phyloP scores from a whole-genome alignment of 2,113 vertebrate species.

The Monopterus albus region DNA sequence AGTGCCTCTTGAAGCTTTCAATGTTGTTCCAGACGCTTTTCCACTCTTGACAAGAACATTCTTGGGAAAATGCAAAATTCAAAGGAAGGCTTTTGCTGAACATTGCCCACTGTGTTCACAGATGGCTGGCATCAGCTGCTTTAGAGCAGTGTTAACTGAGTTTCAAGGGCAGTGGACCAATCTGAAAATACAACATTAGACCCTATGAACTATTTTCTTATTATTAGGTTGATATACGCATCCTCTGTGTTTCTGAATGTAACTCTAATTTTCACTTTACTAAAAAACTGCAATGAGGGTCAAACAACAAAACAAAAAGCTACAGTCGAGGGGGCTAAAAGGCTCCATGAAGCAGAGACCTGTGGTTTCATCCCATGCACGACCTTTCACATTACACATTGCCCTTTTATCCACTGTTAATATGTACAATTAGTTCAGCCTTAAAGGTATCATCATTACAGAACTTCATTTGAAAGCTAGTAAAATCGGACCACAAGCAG shows the following conservation, averaged over 20 bases:
- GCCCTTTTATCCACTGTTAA: background rate
- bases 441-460: background rate
- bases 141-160: background rate
- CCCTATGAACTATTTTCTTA: background rate
- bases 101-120: background rate
- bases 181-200: conserved; percentile 1
- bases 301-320: background rate
- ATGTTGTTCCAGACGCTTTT: conserved; percentile 43
- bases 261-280: background rate
- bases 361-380: background rate
- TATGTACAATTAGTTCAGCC: background rate
- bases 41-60: conserved; percentile 19
- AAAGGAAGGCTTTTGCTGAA: background rate
- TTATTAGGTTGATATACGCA: too few species aligned
- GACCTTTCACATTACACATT: background rate
- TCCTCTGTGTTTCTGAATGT: too few species aligned
- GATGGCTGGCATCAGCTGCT: background rate
- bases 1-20: conserved; percentile 32
- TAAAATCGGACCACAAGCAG: too few species aligned
- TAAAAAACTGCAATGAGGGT: too few species aligned
- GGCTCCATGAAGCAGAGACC: background rate
- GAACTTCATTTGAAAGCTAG: background rate
- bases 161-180: conserved; percentile 8
- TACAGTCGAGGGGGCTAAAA: background rate
- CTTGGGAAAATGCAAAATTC: conserved; percentile 12